Base-by-base conservation (phyloP, 2,113 vertebrate genomes). In the Eptesicus fuscus region DNA sequence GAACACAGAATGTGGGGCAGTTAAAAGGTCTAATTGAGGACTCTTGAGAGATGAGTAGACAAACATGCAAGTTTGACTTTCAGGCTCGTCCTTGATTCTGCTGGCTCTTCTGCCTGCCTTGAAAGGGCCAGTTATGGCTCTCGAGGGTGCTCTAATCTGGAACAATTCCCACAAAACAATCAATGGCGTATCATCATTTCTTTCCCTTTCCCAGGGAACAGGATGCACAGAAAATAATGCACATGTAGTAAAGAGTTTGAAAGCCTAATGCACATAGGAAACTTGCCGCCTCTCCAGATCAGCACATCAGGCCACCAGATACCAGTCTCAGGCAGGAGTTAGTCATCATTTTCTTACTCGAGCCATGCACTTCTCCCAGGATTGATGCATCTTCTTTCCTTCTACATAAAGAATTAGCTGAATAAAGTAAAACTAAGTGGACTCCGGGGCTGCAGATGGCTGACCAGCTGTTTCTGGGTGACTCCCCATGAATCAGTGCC, bases 391-490 rank as follows among this genome's bases (percentile, higher is more conserved):
- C 74, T 89, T 87, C 92, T 87, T 97, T 83, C 44, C 47, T 93
- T 96, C 94, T 77, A 69, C 96, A 97, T 87, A 96, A 96, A 97
- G 96, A 97, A 98, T 96, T 96, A 96, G 97, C 97, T 96, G 97
- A 98, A 97, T 83, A 96, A 96, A 97, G 93, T 95, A 96, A 97
- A 97, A 98, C 95, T 89, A 89, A 96, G 90, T 96, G 95, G 92
- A 89, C 89, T 96, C 89, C 87, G 79, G 88, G 95, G 86, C 96
- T 93, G 95, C 97, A 98, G 97, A 97, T 98, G 97, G 97, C 92
- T 96, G 96, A 96, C 97, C 97, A 97, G 97, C 97, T 98, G 97
- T 98, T 97, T 96, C 93, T 97, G 96, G 96, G 97, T 96, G 96
- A 97, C 97, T 97, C 96, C 96, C 95, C 95, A 91, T 96, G 97